Evolutionary conservation across 2,113 vertebrate species (phyloP).

Genomic region (Oplegnathus fasciatus): DNA sequence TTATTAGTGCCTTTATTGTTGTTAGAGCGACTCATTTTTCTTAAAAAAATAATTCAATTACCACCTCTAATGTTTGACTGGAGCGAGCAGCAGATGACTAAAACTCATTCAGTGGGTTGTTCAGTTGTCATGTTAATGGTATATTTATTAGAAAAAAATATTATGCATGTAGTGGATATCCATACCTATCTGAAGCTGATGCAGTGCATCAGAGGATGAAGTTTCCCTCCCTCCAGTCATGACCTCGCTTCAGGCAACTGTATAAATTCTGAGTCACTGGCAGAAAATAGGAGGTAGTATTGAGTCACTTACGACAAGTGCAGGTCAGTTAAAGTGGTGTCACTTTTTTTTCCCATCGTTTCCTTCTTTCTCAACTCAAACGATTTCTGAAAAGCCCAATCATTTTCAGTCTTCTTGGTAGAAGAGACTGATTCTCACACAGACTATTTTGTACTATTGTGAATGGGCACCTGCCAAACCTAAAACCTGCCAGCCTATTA

Average conservation of each 20-base stretch:
- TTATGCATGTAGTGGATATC: neutral
- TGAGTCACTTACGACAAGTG: neutral
- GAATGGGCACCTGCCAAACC: neutral
- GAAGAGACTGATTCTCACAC: neutral
- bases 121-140: neutral
- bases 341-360: neutral
- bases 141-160: neutral
- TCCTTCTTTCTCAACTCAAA: neutral
- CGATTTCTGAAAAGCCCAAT: neutral
- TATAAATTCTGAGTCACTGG: constrained; percentile 1
- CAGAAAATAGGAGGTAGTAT: neutral
- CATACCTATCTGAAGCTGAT: neutral
- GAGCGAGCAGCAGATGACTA: neutral
- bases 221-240: constrained; percentile 25
- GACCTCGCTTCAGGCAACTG: neutral
- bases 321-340: neutral
- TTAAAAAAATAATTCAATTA: neutral
- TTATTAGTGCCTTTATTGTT: neutral
- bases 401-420: neutral
- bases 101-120: neutral
- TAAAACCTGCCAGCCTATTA: neutral
- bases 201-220: neutral
- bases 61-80: neutral
- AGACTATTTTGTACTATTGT: neutral
- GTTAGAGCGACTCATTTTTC: neutral